Conservation (phyloP, 2,113 vertebrate species). For the Zosterops lateralis region DNA sequence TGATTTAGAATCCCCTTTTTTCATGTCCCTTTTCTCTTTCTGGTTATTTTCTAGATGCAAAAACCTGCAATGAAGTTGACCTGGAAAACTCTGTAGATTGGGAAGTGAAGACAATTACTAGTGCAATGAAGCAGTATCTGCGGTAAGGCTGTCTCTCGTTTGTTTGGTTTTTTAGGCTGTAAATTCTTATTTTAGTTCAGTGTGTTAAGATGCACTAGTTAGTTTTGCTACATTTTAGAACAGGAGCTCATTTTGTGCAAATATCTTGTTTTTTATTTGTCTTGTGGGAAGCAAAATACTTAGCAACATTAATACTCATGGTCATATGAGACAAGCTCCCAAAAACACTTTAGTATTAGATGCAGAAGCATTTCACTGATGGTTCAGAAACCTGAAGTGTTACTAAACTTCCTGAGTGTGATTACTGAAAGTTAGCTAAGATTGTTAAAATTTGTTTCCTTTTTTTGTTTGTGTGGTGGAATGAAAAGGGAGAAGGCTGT, state of each 20-base stretch:
- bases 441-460: not conserved
- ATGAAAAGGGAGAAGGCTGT: not conserved
- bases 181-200: not conserved
- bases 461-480: not conserved
- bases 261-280: not conserved
- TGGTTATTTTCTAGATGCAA: slow-evolving; percentile 78
- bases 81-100: slow-evolving; percentile 86
- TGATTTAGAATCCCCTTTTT: not conserved
- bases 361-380: not conserved
- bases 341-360: not conserved
- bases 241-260: not conserved
- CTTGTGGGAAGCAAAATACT: not conserved
- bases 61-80: slow-evolving; percentile 85
- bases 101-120: slow-evolving; percentile 97
- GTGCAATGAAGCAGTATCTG: slow-evolving; percentile 91
- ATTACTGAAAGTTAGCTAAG: not conserved
- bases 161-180: not conserved
- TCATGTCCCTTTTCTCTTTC: not conserved
- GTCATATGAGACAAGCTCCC: not conserved
- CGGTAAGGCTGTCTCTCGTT: slow-evolving; percentile 74
- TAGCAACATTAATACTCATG: not conserved
- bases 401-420: not conserved
- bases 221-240: not conserved
- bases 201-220: not conserved
- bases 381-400: not conserved